phyloP scores from a whole-genome alignment of 2,888 invertebrate species.

The Globia sparganii region DNA sequence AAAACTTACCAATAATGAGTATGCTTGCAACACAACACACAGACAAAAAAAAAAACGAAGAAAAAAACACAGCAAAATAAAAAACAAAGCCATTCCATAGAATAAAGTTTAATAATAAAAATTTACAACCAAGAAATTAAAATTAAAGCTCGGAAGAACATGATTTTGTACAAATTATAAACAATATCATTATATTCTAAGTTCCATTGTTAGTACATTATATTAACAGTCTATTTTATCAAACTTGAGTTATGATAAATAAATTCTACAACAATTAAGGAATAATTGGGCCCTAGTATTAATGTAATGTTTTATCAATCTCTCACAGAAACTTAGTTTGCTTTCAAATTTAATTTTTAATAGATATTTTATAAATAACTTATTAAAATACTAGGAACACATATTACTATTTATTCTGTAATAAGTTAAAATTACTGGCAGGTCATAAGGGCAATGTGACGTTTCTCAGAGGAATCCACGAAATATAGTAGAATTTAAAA shows the following conservation, averaged over 20 bases:
- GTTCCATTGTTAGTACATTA: slow-evolving; percentile 70
- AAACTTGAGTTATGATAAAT: slow-evolving; percentile 68
- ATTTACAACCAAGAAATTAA: slow-evolving; percentile 89
- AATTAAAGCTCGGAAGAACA: slow-evolving; percentile 90
- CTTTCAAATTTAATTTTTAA: slow-evolving; percentile 1
- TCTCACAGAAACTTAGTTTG: background rate
- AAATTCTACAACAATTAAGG: slow-evolving; percentile 59
- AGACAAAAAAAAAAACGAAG: slow-evolving; percentile 75
- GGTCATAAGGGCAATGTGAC: background rate
- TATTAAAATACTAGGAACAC: slow-evolving; percentile 36
- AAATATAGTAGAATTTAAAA: background rate
- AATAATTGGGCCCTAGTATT: slow-evolving; percentile 44
- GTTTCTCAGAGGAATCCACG: background rate
- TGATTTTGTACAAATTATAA: slow-evolving; percentile 84
- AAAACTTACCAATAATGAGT: slow-evolving; percentile 80
- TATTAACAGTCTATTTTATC: slow-evolving; percentile 74
- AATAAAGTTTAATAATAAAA: slow-evolving; percentile 88
- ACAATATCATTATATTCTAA: slow-evolving; percentile 67
- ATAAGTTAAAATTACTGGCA: slow-evolving; percentile 15
- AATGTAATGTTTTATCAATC: background rate
- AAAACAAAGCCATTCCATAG: slow-evolving; percentile 88
- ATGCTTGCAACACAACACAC: slow-evolving; percentile 82
- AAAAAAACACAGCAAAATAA: slow-evolving; percentile 83
- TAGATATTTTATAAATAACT: slow-evolving; percentile 25
- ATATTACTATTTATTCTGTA: slow-evolving; percentile 8